Conservation (phyloP, 2,797 vertebrate species). For the Enteromius paludinosus region DNA sequence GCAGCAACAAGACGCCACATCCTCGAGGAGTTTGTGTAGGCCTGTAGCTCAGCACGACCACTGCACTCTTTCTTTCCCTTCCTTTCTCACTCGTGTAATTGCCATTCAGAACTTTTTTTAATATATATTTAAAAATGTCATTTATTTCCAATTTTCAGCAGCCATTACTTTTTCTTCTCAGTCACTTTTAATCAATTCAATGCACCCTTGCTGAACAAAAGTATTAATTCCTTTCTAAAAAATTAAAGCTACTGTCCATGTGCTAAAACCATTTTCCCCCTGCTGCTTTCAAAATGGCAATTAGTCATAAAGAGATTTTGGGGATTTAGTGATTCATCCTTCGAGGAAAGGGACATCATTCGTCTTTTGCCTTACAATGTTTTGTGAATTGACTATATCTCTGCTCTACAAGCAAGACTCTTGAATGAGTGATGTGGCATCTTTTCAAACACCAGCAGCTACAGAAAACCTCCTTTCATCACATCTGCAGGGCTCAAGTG, state of each 20-base stretch:
- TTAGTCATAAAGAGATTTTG: background rate
- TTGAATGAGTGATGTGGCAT: conserved; percentile 16
- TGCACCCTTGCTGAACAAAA: too few species aligned
- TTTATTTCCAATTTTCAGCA: background rate
- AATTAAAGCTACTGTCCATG: background rate
- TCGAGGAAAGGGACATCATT: background rate
- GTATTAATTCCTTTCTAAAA: too few species aligned
- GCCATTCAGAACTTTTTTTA: background rate
- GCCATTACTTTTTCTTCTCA: background rate
- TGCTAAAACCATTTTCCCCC: background rate
- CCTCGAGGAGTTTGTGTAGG: background rate
- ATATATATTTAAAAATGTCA: background rate
- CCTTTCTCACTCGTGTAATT: background rate
- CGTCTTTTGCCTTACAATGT: background rate
- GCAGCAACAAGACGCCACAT: conserved; percentile 14
- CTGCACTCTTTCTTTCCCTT: background rate
- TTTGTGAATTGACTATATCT: background rate
- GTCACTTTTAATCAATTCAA: background rate
- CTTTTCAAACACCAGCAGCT: background rate
- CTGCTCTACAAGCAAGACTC: background rate
- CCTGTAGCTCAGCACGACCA: background rate
- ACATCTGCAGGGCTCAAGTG: background rate
- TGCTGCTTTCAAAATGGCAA: background rate
- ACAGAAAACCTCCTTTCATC: conserved; percentile 24
- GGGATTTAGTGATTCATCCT: background rate